Conservation (phyloP, 1,140 invertebrate species). For the Bicyclus anynana region DNA sequence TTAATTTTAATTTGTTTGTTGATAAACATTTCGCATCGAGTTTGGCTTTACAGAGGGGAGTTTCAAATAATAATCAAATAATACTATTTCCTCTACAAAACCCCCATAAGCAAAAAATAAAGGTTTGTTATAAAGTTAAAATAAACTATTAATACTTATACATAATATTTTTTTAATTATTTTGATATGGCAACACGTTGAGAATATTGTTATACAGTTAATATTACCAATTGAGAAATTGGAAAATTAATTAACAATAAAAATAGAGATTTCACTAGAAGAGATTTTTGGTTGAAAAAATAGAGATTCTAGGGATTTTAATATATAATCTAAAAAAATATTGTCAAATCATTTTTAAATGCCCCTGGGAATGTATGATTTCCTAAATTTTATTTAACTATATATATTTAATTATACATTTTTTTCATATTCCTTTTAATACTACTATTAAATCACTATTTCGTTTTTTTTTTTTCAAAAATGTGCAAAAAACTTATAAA, state of each 20-base stretch:
- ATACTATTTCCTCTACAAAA: no score
- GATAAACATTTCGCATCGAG: no score
- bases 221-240: no score
- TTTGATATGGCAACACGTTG: not conserved
- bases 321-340: not conserved
- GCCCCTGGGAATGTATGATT: not conserved
- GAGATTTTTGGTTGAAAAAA: not conserved
- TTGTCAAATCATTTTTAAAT: not conserved
- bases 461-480: not conserved
- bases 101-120: no score
- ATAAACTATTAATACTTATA: not conserved
- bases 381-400: not conserved
- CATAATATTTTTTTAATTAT: no score
- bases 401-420: not conserved
- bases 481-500: not conserved
- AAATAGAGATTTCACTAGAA: not conserved
- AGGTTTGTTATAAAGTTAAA: no score
- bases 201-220: no score
- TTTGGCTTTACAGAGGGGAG: no score
- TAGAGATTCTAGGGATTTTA: not conserved
- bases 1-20: no score
- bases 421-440: not conserved
- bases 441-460: not conserved
- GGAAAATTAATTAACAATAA: not conserved
- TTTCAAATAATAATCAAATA: no score